A percentile compares a stretch with the other conserved stretches of the same genome.
These are phyloP conservation scores for Tinea pellionella DNA, from an alignment of 2,888 invertebrate genomes.

Conservation along the genomic window DNA sequence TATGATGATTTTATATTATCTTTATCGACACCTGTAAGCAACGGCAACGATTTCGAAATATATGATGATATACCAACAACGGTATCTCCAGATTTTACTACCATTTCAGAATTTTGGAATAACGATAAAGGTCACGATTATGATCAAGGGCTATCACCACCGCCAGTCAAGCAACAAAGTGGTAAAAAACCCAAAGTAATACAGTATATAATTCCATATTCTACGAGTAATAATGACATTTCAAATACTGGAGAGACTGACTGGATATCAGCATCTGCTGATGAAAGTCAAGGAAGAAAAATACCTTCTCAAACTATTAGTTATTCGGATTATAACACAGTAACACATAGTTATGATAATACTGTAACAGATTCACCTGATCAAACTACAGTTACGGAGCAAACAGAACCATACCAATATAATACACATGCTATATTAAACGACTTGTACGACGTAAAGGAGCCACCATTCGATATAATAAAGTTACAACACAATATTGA, in stretches of 20 bases:
- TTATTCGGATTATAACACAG: constrained; percentile 24
- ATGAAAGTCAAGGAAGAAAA: constrained; percentile 58
- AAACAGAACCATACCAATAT: constrained; percentile 60
- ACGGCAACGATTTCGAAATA: constrained; percentile 50
- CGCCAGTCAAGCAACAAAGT: constrained; percentile 29
- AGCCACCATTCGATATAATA: constrained; percentile 76
- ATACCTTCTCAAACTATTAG: constrained; percentile 46
- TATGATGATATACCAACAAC: constrained; percentile 52
- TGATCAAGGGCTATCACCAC: constrained; percentile 29
- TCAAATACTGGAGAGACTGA: constrained; percentile 46
- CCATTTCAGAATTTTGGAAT: constrained; percentile 29
- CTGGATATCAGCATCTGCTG: constrained; percentile 34
- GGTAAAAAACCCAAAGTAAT: constrained; percentile 73
- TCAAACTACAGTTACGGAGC: constrained; percentile 38
- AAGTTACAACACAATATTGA: constrained; percentile 86
- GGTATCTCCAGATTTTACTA: constrained; percentile 25
- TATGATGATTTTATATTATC: constrained; percentile 50
- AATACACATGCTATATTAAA: constrained; percentile 44
- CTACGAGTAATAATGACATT: constrained; percentile 43
- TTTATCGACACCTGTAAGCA: constrained; percentile 32
- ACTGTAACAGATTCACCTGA: constrained; percentile 38
- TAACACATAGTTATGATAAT: constrained; percentile 34
- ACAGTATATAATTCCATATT: constrained; percentile 86
- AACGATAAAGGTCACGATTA: constrained; percentile 40
- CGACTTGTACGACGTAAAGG: constrained; percentile 54